These are phyloP conservation scores for Rhinogobius similis DNA, from an alignment of 2,113 vertebrate genomes.

Conservation along the genomic window DNA sequence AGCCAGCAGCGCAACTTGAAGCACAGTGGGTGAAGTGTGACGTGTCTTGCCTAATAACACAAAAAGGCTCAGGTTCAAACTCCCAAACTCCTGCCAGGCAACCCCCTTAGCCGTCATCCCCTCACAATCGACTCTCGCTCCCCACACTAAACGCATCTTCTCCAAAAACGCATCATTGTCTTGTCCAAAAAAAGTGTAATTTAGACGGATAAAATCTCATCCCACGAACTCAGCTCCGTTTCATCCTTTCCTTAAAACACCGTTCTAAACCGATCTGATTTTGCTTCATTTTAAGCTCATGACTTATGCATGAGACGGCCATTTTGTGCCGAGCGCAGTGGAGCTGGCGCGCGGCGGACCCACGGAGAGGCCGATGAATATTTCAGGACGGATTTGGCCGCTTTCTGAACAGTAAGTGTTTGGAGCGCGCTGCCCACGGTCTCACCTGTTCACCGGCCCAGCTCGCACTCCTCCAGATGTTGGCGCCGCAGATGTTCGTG, in stretches of 20 bases:
- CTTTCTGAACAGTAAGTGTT: not conserved
- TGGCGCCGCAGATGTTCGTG: conserved; percentile 1
- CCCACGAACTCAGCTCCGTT: not conserved
- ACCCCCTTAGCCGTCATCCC: no score
- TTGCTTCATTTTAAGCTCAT: conserved; percentile 1
- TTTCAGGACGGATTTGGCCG: not conserved
- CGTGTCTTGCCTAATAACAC: no score
- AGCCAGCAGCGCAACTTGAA: no score
- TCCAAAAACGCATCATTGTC: no score
- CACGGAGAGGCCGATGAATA: not conserved
- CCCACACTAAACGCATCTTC: no score
- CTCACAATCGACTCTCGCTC: no score
- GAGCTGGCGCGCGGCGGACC: not conserved
- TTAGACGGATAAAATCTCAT: not conserved
- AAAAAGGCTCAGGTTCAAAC: no score
- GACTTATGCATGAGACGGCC: conserved; percentile 2
- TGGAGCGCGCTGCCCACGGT: not conserved
- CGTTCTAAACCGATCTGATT: not conserved
- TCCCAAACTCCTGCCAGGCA: no score
- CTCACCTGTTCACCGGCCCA: conserved; percentile 4
- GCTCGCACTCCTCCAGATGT: conserved; percentile 23
- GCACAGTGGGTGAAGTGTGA: no score
- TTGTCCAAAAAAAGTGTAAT: not conserved
- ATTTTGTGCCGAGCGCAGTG: not conserved
- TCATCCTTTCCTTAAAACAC: not conserved